phyloP scores from a whole-genome alignment of 2,888 invertebrate genomes.

The Cistogaster globosa region DNA sequence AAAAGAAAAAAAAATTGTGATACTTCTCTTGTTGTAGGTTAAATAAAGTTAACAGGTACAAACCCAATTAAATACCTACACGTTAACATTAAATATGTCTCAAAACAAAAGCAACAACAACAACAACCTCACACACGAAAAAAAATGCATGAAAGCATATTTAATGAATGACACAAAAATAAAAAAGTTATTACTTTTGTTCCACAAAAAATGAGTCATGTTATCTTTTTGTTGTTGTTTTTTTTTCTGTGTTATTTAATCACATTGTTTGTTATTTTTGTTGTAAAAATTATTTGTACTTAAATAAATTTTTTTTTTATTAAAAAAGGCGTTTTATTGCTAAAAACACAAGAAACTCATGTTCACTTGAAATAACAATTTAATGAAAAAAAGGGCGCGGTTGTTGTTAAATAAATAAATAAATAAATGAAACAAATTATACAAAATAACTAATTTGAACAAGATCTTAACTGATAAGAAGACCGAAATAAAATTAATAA shows the following conservation, averaged over 20 bases:
- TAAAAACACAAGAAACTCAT: constrained; percentile 48
- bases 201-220: constrained; percentile 59
- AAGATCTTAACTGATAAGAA: constrained; percentile 61
- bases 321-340: constrained; percentile 69
- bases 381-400: constrained; percentile 66
- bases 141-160: constrained; percentile 44
- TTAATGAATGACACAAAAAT: constrained; percentile 68
- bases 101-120: constrained; percentile 2
- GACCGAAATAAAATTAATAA: constrained; percentile 5
- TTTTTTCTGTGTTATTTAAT: no score
- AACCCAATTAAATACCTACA: constrained; percentile 64
- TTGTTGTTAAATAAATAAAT: constrained; percentile 65
- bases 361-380: constrained; percentile 31
- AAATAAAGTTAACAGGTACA: constrained; percentile 53
- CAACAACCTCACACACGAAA: background rate
- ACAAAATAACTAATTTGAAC: constrained; percentile 66
- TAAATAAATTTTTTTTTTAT: constrained; percentile 34
- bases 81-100: constrained; percentile 35
- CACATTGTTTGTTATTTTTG: background rate
- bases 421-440: constrained; percentile 59
- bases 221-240: constrained; percentile 37
- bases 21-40: constrained; percentile 8
- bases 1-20: background rate
- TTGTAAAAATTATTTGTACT: constrained; percentile 16
- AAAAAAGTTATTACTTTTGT: constrained; percentile 63